Base-by-base conservation (phyloP, 2,888 invertebrate species). In the Leptarthrus brevirostris region DNA sequence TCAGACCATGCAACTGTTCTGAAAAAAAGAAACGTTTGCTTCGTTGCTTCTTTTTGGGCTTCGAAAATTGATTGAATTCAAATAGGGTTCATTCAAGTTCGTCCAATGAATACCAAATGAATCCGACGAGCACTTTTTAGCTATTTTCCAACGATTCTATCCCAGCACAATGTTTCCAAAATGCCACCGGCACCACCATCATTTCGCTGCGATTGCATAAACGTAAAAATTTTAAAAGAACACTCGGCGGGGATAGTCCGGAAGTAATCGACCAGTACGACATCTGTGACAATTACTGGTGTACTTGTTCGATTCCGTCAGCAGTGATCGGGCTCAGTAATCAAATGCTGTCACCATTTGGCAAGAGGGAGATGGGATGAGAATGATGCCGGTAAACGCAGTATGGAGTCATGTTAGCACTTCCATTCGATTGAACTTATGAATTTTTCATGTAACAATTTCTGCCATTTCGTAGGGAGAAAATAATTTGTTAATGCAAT, bases 401-500 rank as follows among this genome's bases (percentile, higher is more conserved):
- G 26, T 26, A 16, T 14, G 53, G 36, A 70, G 70, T 70, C 70
- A 53, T 66, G 73, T 66, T 73, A 52, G 64, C 64, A 73, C 66
- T 73, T 73, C 66, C 73, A 66, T 73, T 34, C 53, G 53, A 73
- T 73, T 73, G 73, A 73, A 52, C 73, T 73, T 66, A 73, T 73
- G 73, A 73, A 73, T 73, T 73, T 73, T 73, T 73, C 73, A 73
- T 73, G 53, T 53, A 30, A 54, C 64, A 66, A 66, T 73, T 44
- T 36, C 64, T 40, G 64, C 44, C 34, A 12, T 30, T 56, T 30
- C 40, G 34, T 18, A 44, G 53, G 52, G 53, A 47, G 66, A 73
- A 73, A 73, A 73, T 73, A 73, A 73, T 73, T 73, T 73, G 73
- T 73, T 66, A 73, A 73, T 73, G 73, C 73, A 66, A 44, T 73